Conservation (phyloP, 2,113 vertebrate genomes). For the Hystrix cristata region DNA sequence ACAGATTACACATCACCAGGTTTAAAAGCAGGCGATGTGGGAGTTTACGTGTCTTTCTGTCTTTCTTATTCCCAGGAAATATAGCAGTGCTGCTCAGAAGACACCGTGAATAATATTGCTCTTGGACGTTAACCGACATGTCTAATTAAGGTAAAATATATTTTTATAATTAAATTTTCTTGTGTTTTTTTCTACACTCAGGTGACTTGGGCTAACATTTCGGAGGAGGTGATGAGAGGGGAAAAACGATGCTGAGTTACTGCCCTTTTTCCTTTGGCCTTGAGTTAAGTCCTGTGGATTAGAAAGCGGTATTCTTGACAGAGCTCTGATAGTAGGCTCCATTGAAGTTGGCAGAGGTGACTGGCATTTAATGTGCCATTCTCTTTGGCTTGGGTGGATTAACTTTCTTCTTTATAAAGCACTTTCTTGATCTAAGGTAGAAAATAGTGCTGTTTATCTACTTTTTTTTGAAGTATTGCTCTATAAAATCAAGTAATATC, state of each 20-base stretch:
- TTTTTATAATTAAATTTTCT: not conserved
- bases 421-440: not conserved
- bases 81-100: conserved; percentile 46
- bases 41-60: not conserved
- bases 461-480: not conserved
- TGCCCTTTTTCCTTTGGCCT: not conserved
- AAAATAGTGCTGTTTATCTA: not conserved
- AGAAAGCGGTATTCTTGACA: not conserved
- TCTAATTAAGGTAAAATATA: conserved; percentile 86
- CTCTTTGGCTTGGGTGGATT: not conserved
- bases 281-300: not conserved
- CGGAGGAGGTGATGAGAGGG: rapidly evolving
- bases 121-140: conserved; percentile 27
- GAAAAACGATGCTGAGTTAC: not conserved
- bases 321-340: not conserved
- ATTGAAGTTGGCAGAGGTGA: not conserved
- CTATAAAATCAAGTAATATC: not conserved
- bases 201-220: not conserved
- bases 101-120: not conserved
- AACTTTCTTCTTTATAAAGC: not conserved
- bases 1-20: not conserved
- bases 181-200: not conserved
- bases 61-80: conserved; percentile 76
- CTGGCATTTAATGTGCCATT: not conserved
- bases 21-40: not conserved